Conservation (phyloP, 1,140 invertebrate genomes). For the Stegodyphus mimosarum region DNA sequence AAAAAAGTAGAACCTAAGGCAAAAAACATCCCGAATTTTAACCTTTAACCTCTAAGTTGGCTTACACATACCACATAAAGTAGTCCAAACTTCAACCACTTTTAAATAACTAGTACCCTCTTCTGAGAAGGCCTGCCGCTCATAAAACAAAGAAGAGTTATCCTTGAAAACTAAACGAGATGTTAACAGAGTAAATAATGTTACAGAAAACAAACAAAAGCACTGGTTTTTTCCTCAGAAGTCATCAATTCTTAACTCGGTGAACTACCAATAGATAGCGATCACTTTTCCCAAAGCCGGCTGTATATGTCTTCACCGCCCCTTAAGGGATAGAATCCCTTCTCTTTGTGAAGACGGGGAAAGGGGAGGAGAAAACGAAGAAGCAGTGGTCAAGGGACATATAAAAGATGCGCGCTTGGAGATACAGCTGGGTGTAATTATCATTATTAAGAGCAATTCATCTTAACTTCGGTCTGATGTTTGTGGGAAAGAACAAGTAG, state of each 20-base stretch:
- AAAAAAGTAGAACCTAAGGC: too few relatives aligned
- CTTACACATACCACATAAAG: too few relatives aligned
- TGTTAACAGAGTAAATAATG: slow-evolving; percentile 31
- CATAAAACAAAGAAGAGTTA: background rate
- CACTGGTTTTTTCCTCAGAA: background rate
- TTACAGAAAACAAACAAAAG: slow-evolving; percentile 10
- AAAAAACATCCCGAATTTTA: too few relatives aligned
- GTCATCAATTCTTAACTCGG: slow-evolving; percentile 32
- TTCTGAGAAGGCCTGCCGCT: background rate
- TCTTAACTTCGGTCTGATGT: too few relatives aligned
- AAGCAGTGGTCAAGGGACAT: slow-evolving; percentile 4
- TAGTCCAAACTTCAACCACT: too few relatives aligned
- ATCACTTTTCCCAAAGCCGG: background rate
- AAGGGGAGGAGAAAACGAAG: background rate
- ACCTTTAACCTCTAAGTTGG: too few relatives aligned
- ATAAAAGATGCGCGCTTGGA: background rate
- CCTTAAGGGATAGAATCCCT: slow-evolving; percentile 11
- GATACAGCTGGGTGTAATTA: background rate
- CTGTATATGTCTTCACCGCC: slow-evolving; percentile 7
- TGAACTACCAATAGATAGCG: slow-evolving; percentile 7
- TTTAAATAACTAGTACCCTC: too few relatives aligned
- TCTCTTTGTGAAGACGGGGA: background rate
- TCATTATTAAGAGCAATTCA: too few relatives aligned
- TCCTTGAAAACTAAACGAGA: background rate
- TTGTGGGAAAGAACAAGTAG: too few relatives aligned